These are phyloP conservation scores for Hirundo rustica DNA, from an alignment of 2,797 vertebrate genomes.

Conservation along the genomic window DNA sequence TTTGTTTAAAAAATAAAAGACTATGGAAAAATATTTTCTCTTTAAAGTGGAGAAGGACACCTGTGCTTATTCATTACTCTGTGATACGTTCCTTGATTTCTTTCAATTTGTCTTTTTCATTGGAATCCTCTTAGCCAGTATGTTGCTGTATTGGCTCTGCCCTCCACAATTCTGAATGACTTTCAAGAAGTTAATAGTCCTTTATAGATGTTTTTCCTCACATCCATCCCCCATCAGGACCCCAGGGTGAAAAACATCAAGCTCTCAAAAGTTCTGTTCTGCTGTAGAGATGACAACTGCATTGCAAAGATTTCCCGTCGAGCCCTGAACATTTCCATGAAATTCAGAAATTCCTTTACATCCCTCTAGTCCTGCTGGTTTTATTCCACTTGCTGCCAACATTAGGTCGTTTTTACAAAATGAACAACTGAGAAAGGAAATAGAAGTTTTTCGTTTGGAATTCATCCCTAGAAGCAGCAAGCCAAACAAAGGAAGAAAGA, in stretches of 20 bases:
- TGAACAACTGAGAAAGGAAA: background rate
- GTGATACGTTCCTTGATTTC: background rate
- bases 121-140: background rate
- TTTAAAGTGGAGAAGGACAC: background rate
- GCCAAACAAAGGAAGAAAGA: background rate
- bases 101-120: background rate
- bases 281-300: background rate
- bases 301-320: background rate
- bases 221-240: background rate
- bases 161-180: background rate
- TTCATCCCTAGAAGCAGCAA: background rate
- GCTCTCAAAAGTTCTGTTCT: background rate
- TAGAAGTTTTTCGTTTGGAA: background rate
- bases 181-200: background rate
- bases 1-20: background rate
- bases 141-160: background rate
- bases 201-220: background rate
- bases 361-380: background rate
- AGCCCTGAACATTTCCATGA: background rate
- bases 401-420: background rate
- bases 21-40: background rate
- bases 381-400: background rate
- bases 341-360: slow-evolving; percentile 16
- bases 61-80: background rate
- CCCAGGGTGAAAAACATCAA: background rate